Evolutionary conservation across 53 echinoderm and acorn worm species (phyloP).

Genomic region (Echinarachnius parma): DNA sequence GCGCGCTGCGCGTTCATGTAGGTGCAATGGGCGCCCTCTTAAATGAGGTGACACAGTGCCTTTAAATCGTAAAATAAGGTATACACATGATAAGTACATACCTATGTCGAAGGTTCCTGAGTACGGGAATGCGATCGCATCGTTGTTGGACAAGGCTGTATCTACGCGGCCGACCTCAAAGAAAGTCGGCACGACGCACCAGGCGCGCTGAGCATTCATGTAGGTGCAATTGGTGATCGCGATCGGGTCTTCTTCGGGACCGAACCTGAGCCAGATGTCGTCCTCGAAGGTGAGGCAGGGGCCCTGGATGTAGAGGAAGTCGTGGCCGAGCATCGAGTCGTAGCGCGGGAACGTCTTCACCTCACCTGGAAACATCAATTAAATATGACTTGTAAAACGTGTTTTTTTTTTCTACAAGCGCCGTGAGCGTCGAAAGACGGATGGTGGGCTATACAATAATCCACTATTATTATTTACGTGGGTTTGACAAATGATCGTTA

Average conservation of each 20-base stretch:
- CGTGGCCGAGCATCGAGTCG: constrained; percentile 83
- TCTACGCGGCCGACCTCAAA: constrained; percentile 72
- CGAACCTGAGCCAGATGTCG: constrained; percentile 80
- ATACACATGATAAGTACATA: constrained; percentile 45
- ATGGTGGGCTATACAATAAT: no score
- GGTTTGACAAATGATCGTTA: no score
- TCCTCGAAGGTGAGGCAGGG: constrained; percentile 82
- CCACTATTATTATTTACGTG: no score
- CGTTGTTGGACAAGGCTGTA: constrained; percentile 68
- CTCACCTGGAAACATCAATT: constrained; percentile 35
- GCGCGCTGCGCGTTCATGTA: constrained; percentile 58
- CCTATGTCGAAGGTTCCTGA: constrained; percentile 80
- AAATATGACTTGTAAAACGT: not conserved
- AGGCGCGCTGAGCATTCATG: constrained; percentile 55
- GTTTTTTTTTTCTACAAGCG: no score
- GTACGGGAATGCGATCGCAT: constrained; percentile 62
- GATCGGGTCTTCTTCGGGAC: constrained; percentile 66
- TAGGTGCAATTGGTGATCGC: constrained; percentile 83
- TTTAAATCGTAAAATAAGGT: no score
- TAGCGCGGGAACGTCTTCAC: constrained; percentile 69
- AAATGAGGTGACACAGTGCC: no score
- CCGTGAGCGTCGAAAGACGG: no score
- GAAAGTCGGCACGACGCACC: constrained; percentile 87
- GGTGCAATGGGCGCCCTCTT: constrained; percentile 87
- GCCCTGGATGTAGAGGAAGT: constrained; percentile 72